Conservation (phyloP, 2,888 invertebrate genomes). For the Chaetoderma sp. region DNA sequence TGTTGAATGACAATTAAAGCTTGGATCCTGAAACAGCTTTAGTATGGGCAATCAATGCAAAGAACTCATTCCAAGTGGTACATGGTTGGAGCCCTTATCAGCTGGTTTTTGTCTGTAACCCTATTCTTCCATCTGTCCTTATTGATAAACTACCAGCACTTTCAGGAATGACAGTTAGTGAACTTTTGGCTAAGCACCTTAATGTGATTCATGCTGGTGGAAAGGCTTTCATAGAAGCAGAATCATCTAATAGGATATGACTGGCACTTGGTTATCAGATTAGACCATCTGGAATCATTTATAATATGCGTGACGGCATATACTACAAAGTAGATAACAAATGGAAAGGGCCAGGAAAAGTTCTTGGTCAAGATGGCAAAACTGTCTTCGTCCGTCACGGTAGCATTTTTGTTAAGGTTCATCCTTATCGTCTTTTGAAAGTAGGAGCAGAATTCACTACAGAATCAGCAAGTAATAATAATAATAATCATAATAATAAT, state of each 20-base stretch:
- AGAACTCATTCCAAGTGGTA: conserved; percentile 14
- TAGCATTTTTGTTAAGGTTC: conserved; percentile 26
- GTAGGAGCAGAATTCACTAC: conserved; percentile 7
- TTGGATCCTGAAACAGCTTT: background rate
- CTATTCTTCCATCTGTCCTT: conserved; percentile 22
- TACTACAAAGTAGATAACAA: conserved; percentile 21
- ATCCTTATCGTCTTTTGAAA: conserved; percentile 16
- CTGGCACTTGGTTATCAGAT: conserved; percentile 22
- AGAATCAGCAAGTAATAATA: too few species aligned
- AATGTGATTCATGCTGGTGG: conserved; percentile 29
- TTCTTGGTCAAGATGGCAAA: conserved; percentile 35
- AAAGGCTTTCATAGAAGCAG: conserved; percentile 20
- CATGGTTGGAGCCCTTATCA: conserved; percentile 23
- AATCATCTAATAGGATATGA: conserved; percentile 23
- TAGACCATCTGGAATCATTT: conserved; percentile 11
- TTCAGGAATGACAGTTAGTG: conserved; percentile 8
- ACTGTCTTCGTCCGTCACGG: conserved; percentile 30
- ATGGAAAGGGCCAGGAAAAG: conserved; percentile 37
- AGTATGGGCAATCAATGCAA: conserved; percentile 12
- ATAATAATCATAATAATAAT: too few species aligned
- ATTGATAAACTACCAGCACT: conserved; percentile 15
- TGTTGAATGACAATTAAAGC: background rate
- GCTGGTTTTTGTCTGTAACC: conserved; percentile 19
- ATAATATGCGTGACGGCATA: background rate
- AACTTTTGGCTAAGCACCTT: conserved; percentile 29